Conservation (phyloP, 2,797 vertebrate species). For the Enteromius paludinosus region DNA sequence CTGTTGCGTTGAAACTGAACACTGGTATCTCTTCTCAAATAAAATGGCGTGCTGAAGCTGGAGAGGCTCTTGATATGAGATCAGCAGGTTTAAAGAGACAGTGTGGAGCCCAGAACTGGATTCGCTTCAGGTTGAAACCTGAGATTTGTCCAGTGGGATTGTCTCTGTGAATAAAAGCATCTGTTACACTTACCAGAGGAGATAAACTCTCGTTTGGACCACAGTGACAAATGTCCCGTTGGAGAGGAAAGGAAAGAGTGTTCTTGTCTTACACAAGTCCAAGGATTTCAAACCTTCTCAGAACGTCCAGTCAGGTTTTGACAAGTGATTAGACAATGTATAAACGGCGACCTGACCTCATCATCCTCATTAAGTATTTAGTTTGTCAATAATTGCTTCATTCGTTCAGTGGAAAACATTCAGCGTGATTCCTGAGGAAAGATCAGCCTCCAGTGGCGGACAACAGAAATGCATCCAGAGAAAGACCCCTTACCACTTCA, state of each 20-base stretch:
- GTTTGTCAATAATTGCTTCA: neutral
- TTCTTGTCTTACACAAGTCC: neutral
- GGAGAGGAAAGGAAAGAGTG: neutral
- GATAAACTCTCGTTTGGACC: neutral
- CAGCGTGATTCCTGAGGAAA: neutral
- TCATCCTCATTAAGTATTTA: neutral
- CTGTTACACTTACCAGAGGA: neutral
- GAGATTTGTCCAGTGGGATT: neutral
- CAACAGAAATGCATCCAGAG: slow-evolving; percentile 16
- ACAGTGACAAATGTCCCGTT: neutral
- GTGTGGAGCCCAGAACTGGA: neutral
- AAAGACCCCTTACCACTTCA: no score
- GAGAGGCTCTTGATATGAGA: neutral
- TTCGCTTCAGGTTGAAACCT: neutral
- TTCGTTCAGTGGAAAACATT: neutral
- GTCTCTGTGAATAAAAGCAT: slow-evolving; percentile 21
- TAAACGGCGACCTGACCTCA: neutral
- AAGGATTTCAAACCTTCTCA: neutral
- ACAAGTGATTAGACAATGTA: neutral
- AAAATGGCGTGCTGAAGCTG: neutral
- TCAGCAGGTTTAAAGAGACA: neutral
- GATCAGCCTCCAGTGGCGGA: slow-evolving; percentile 59
- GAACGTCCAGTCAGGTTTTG: neutral
- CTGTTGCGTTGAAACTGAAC: neutral
- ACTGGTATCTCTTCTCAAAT: neutral